phyloP scores from a whole-genome alignment of 2,113 vertebrate genomes.

The Otus sunia region DNA sequence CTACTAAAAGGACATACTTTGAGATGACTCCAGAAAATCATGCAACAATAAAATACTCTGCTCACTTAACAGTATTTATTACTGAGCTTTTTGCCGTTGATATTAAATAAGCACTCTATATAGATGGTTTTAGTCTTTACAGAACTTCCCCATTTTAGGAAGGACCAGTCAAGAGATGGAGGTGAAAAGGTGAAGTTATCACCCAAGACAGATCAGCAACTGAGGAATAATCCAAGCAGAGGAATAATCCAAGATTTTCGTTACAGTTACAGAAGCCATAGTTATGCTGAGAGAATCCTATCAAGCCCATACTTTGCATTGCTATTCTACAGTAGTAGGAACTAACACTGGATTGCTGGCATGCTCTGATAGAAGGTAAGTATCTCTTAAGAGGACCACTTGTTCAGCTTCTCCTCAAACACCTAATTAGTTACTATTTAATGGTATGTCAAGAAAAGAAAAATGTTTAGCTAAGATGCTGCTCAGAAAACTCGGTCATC shows the following conservation, averaged over 20 bases:
- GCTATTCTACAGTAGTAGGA: background rate
- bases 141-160: background rate
- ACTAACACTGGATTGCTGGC: background rate
- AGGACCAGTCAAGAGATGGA: background rate
- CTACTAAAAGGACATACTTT: background rate
- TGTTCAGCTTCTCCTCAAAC: background rate
- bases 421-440: background rate
- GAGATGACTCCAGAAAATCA: background rate
- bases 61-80: background rate
- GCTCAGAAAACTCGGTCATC: background rate
- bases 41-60: background rate
- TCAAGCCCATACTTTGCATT: background rate
- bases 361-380: background rate
- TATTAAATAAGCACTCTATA: background rate
- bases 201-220: background rate
- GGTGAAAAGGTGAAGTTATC: background rate
- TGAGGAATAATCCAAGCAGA: background rate
- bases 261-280: background rate
- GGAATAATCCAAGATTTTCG: background rate
- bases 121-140: background rate
- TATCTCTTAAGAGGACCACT: background rate
- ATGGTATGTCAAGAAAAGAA: background rate
- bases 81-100: background rate
- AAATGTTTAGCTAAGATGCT: background rate
- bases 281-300: background rate